Base-by-base conservation (phyloP, 2,888 invertebrate genomes). In the Odontomyia ornata region DNA sequence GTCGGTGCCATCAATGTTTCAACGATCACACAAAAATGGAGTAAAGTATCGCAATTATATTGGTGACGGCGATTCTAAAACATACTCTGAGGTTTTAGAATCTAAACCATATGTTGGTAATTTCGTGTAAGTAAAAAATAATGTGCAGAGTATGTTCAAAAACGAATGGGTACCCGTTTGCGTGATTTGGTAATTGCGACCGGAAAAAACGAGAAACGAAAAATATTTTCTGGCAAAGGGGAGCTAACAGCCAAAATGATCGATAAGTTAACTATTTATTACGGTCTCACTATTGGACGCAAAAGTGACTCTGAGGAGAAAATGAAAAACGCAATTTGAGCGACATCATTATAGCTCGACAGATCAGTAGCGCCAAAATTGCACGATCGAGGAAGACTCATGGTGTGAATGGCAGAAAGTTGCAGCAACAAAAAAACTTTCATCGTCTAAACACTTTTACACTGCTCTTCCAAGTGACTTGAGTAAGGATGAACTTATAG, bases 151-250 rank as follows among this genome's bases (percentile, higher is more conserved):
- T 23, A 69, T 69, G 69, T 69, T 69, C 21, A 69, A 46, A 83
- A 82, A 65, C 56, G 81, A 67, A 82, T 81, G 81, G 81, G 80
- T 11, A 80, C 77, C 30, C 79, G 80, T 21, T 52, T 79, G 28
- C 43, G 69, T 46, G 56, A 78, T 67, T 52, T 71, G 57, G 67
- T 75, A 52, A 79, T 75, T 56, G 69, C 46, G 52, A 18, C 52
- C 13, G 52, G 15, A 15, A 52, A 52, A 18, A 52, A 52, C 7
- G 3, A 9, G 7, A 52, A 52, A 52, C 15, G 7, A 52, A 52
- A 52, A 18, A 52, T 13, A n/a, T 15, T 52, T 13, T 52, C 52
- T 18, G 52, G 18, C 52, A 52, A 52, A 15, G 52, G 52, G 52
- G 13, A 52, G 52, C 15, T 52, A 4, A 52, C 52, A 15, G 52